Evolutionary conservation across 2,888 invertebrate species (phyloP), one percentile per base, ranked within the genome.

Genomic region (Syrista parreyssii): DNA sequence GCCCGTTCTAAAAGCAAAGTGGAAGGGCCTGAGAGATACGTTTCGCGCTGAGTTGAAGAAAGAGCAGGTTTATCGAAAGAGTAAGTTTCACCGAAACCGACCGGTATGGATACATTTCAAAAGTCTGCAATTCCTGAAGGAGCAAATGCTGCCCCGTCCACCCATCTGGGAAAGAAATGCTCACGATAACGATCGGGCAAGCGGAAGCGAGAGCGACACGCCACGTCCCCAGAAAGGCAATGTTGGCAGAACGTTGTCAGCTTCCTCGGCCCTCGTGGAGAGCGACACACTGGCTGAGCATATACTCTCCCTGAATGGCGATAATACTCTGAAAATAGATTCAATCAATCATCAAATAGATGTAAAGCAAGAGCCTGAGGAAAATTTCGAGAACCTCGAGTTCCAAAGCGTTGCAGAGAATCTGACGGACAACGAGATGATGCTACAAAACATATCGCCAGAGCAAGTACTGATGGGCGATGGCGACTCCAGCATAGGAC

Each of bases 41-140:
- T 92, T 91, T 80, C 89, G 91, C 3, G 90, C 89, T 4, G 92
- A 92, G 74, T 77, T 92, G 33, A 91, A 91, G 79, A 91, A 92
- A 79, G 90, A 91, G 34, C 86, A 87, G 73, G 88, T 89, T n/a
- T 90, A 86, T 55, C 80, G 86, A 15, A 88, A 88, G 81, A 90
- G 87, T 76, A 89, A 89, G 80, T 89, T 84, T 68, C 86, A 86
- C 68, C 86, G 88, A 36, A 88, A 86, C 68, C 87, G 89, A 31
- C 89, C 91, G 32, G 86, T 89, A 68, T 92, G 92, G 92, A 90
- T 89, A 68, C 91, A 92, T 78, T 92, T 89, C 82, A 90, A 91
- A 79, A 89, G 89, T 34, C 85, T 92, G 71, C 87, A 89, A 34
- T 92, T 92, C 78, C 86, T 92, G n/a, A 91, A 90, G 80, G 91